Evolutionary conservation across 1,140 invertebrate genomes (phyloP).

Genomic region (Cotesia glomerata): DNA sequence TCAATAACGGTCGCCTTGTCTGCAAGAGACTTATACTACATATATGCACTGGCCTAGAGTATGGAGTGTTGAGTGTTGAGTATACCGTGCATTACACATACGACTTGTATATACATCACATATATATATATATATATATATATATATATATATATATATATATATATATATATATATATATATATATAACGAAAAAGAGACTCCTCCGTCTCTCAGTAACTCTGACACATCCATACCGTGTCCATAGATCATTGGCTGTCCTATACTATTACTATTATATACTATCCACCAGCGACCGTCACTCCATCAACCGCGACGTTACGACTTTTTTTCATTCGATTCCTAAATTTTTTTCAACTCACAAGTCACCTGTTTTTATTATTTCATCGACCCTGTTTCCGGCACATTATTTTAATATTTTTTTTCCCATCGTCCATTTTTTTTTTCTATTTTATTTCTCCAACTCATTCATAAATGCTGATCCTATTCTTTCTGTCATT

Average conservation of each 20-base stretch:
- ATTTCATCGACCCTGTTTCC: slow-evolving; percentile 13
- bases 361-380: slow-evolving; percentile 12
- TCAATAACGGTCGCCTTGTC: slow-evolving; percentile 42
- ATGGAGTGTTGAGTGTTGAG: not conserved
- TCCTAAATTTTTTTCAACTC: not conserved
- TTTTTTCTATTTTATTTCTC: not conserved
- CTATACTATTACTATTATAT: too few species aligned
- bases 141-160: too few species aligned
- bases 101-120: not conserved
- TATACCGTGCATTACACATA: not conserved
- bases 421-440: not conserved
- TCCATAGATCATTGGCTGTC: not conserved
- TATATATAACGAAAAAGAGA: too few species aligned
- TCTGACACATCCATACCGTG: slow-evolving; percentile 4
- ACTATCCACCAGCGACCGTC: not conserved
- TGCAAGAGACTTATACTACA: slow-evolving; percentile 30
- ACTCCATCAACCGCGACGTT: slow-evolving; percentile 18
- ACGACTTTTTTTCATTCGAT: not conserved
- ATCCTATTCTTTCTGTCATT: not conserved
- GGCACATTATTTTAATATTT: not conserved
- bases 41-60: slow-evolving; percentile 15
- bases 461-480: not conserved
- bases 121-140: too few species aligned
- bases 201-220: not conserved
- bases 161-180: too few species aligned